Percentiles rank a stretch among this genome's conserved stretches.
Conservation (phyloP, 2,113 vertebrate species). For the Oceanodroma tethys region DNA sequence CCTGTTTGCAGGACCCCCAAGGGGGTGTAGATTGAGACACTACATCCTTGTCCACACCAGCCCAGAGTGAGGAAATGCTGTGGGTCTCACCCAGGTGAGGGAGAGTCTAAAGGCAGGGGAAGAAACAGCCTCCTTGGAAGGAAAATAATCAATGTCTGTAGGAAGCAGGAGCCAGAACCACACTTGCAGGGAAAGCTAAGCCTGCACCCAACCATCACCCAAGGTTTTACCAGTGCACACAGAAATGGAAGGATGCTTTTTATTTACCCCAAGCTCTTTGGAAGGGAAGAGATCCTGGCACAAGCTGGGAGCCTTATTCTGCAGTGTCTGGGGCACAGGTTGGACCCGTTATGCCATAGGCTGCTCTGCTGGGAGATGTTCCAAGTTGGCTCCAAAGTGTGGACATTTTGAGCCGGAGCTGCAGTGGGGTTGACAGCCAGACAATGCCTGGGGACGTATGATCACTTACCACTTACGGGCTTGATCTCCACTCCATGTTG, state of each 20-base stretch:
- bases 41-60: not conserved
- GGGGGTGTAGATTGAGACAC: not conserved
- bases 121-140: not conserved
- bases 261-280: not conserved
- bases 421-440: not conserved
- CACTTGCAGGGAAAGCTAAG: not conserved
- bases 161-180: not conserved
- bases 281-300: not conserved
- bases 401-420: not conserved
- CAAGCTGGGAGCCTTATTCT: not conserved
- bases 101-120: not conserved
- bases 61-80: not conserved
- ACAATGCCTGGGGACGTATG: accelerated
- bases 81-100: not conserved
- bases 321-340: not conserved
- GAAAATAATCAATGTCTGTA: not conserved
- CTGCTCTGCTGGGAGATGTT: not conserved
- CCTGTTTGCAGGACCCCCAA: not conserved
- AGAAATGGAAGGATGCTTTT: not conserved
- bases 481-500: not conserved
- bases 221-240: not conserved
- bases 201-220: not conserved
- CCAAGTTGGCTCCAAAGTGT: not conserved
- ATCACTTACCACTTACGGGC: accelerated
- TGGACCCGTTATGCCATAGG: not conserved